A percentile compares a stretch with the other conserved stretches of the same genome.
These are phyloP conservation scores for Clarias platycephalus DNA, from an alignment of 2,797 vertebrate genomes.

Conservation along the genomic window DNA sequence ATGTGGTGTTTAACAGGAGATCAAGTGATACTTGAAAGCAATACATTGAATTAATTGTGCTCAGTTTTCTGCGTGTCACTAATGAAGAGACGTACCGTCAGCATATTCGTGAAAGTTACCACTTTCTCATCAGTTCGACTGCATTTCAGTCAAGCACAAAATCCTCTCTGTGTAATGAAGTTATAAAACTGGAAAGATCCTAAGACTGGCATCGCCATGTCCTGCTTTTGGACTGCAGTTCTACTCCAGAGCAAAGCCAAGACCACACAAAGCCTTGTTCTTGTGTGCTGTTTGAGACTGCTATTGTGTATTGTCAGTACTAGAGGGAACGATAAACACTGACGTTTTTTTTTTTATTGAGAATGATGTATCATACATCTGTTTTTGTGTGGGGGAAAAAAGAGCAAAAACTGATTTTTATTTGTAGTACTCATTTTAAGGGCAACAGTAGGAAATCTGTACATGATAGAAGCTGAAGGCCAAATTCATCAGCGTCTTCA, in stretches of 20 bases:
- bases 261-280: slow-evolving; percentile 34
- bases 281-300: slow-evolving; percentile 37
- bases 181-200: slow-evolving; percentile 7
- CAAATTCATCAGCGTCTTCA: background rate
- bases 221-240: slow-evolving; percentile 20
- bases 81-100: background rate
- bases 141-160: background rate
- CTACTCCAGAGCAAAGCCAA: slow-evolving; percentile 29
- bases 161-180: background rate
- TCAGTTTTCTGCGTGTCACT: background rate
- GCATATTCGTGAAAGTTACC: background rate
- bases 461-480: background rate
- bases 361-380: slow-evolving; percentile 58
- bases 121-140: background rate
- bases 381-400: slow-evolving; percentile 44
- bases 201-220: slow-evolving; percentile 29
- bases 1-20: background rate
- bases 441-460: slow-evolving; percentile 48
- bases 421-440: slow-evolving; percentile 9
- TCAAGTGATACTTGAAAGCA: background rate
- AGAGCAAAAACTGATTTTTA: slow-evolving; percentile 49
- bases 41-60: background rate
- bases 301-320: slow-evolving; percentile 44
- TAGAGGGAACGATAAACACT: slow-evolving; percentile 51
- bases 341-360: slow-evolving; percentile 23